Percentiles rank a stretch among this genome's conserved stretches.
Conservation (phyloP, 2,888 invertebrate genomes). For the Eurytoma californica region DNA sequence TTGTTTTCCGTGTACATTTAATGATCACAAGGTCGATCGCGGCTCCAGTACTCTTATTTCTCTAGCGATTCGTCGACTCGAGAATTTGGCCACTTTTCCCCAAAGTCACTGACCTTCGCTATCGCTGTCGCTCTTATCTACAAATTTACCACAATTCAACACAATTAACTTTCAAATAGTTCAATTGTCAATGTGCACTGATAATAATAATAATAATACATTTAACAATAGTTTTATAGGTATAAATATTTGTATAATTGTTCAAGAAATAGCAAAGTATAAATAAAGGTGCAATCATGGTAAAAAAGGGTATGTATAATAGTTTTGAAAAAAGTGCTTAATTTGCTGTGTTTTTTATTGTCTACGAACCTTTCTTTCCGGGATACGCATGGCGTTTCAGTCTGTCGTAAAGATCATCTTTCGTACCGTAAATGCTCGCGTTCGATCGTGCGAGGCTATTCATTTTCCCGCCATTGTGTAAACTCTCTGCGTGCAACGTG, state of each 20-base stretch:
- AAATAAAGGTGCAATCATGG: conserved; percentile 48
- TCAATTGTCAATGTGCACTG: conserved; percentile 49
- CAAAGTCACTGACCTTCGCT: conserved; percentile 89
- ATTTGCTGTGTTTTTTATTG: conserved; percentile 47
- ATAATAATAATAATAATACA: conserved; percentile 14
- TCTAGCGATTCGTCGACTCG: conserved; percentile 52
- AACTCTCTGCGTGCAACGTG: conserved; percentile 76
- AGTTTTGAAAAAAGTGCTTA: conserved; percentile 44
- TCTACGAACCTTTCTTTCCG: conserved; percentile 90
- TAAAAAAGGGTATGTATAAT: conserved; percentile 17
- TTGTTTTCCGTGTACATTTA: conserved; percentile 1
- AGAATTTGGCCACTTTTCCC: conserved; percentile 55
- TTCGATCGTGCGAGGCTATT: conserved; percentile 94
- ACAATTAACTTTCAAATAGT: conserved; percentile 53
- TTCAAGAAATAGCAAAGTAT: neutral
- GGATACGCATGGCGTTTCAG: conserved; percentile 96
- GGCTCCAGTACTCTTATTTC: conserved; percentile 65
- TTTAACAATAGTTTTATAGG: conserved; percentile 23
- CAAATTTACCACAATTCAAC: conserved; percentile 69
- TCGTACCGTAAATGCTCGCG: conserved; percentile 95
- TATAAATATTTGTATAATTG: conserved; percentile 21
- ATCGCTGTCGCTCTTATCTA: conserved; percentile 96
- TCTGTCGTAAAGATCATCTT: conserved; percentile 96
- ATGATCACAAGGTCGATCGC: conserved; percentile 60
- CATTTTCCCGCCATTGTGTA: conserved; percentile 92